A percentile compares a stretch with the other conserved stretches of the same genome.
phyloP scores from a whole-genome alignment of 1,140 invertebrate species.

The Protaetia brevitarsis region DNA sequence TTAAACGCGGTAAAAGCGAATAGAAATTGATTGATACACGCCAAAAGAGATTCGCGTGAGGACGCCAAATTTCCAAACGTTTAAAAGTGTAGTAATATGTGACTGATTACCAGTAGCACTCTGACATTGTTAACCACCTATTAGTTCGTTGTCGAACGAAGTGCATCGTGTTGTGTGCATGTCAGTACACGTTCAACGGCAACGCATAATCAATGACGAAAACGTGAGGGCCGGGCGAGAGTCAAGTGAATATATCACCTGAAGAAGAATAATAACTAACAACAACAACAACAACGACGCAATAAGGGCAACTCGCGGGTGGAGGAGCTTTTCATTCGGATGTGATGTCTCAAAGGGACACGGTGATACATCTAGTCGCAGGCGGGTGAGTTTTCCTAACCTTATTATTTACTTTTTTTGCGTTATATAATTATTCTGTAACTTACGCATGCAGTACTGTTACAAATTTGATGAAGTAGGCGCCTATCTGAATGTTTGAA shows the following conservation, averaged over 20 bases:
- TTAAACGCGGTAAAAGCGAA: no score
- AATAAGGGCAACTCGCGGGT: neutral
- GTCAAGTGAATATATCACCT: neutral
- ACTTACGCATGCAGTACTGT: neutral
- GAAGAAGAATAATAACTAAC: neutral
- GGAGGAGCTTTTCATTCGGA: neutral
- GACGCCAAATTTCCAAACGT: no score
- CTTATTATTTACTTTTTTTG: constrained; percentile 23
- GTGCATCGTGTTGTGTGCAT: constrained; percentile 1
- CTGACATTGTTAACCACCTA: neutral
- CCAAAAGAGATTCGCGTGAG: no score
- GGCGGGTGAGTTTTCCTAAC: constrained; percentile 68
- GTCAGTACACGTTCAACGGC: neutral
- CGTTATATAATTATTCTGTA: neutral
- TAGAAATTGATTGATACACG: no score
- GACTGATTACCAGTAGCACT: constrained; percentile 17
- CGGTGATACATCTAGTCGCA: constrained; percentile 80
- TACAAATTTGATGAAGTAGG: no score
- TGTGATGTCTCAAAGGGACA: constrained; percentile 71
- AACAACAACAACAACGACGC: neutral
- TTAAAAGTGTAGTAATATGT: constrained; percentile 24
- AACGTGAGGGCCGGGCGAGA: neutral
- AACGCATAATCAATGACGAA: neutral
- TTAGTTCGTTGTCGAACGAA: constrained; percentile 3
- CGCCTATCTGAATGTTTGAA: neutral